Conservation (phyloP, 2,888 invertebrate species). For the Congeria kusceri region DNA sequence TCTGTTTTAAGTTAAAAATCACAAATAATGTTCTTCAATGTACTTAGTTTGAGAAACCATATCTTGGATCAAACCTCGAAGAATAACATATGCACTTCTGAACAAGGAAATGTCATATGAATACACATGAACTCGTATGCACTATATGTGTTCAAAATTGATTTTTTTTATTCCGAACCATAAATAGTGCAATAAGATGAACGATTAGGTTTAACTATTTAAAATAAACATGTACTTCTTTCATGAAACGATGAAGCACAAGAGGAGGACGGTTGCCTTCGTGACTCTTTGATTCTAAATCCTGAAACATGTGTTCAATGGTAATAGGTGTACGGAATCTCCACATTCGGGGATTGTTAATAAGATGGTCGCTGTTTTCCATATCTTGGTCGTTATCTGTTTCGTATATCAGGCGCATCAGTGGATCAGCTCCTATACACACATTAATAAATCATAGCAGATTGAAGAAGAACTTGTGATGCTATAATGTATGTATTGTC, state of each 20-base stretch:
- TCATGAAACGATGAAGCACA: conserved; percentile 16
- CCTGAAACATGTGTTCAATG: conserved; percentile 65
- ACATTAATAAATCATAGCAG: not conserved
- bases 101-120: too few species aligned
- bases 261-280: not conserved
- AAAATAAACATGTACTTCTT: conserved; percentile 38
- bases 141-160: too few species aligned
- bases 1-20: too few species aligned
- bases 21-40: too few species aligned
- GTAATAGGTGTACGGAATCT: conserved; percentile 68
- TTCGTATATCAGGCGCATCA: conserved; percentile 28
- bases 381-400: conserved; percentile 7
- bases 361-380: conserved; percentile 5
- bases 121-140: too few species aligned
- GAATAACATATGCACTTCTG: too few species aligned
- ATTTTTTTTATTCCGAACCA: too few species aligned
- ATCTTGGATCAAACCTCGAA: too few species aligned
- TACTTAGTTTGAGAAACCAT: too few species aligned
- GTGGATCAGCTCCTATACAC: conserved; percentile 21
- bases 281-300: conserved; percentile 41
- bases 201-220: too few species aligned
- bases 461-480: not conserved
- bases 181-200: too few species aligned
- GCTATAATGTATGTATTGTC: not conserved
- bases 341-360: conserved; percentile 59